Evolutionary conservation across 2,113 vertebrate species (phyloP).

Genomic region (Corydoras maculifer): DNA sequence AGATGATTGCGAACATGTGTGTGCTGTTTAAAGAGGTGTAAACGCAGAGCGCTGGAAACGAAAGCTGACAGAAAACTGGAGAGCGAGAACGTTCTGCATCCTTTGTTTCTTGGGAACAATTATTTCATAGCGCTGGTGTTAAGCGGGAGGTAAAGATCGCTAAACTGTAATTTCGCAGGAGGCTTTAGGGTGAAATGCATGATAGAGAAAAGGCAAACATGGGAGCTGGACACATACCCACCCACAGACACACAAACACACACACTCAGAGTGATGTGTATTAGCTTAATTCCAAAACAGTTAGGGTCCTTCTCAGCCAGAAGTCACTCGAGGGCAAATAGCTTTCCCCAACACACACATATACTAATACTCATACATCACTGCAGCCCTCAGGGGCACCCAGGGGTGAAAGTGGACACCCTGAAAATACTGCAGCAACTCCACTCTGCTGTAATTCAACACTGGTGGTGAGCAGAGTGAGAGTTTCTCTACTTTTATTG

Average conservation of each 20-base stretch:
- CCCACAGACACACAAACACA: neutral
- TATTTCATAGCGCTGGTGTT: neutral
- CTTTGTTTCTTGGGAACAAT: neutral
- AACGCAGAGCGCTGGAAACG: slow-evolving; percentile 8
- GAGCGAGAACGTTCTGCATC: neutral
- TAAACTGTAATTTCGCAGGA: neutral
- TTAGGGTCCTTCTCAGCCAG: slow-evolving; percentile 44
- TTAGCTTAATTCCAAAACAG: slow-evolving; percentile 51
- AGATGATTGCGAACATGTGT: slow-evolving; percentile 58
- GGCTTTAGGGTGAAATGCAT: neutral
- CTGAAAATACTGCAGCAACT: slow-evolving; percentile 43
- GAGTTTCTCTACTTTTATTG: slow-evolving; percentile 42
- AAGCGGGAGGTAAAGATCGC: neutral
- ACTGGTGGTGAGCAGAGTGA: slow-evolving; percentile 37
- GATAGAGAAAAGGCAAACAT: too few relatives aligned
- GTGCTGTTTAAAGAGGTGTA: slow-evolving; percentile 49
- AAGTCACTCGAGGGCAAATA: slow-evolving; percentile 38
- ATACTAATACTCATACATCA: slow-evolving; percentile 57
- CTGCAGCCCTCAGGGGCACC: slow-evolving; percentile 51
- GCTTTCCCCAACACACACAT: slow-evolving; percentile 41
- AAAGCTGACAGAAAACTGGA: slow-evolving; percentile 2
- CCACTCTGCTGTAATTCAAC: slow-evolving; percentile 45
- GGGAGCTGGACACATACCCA: neutral
- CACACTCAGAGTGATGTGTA: neutral
- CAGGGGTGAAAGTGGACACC: slow-evolving; percentile 62